Base-by-base conservation (phyloP, 30 jellyfish, hydroid and myxozoan genomes). In the Nemopilema nomurai region DNA sequence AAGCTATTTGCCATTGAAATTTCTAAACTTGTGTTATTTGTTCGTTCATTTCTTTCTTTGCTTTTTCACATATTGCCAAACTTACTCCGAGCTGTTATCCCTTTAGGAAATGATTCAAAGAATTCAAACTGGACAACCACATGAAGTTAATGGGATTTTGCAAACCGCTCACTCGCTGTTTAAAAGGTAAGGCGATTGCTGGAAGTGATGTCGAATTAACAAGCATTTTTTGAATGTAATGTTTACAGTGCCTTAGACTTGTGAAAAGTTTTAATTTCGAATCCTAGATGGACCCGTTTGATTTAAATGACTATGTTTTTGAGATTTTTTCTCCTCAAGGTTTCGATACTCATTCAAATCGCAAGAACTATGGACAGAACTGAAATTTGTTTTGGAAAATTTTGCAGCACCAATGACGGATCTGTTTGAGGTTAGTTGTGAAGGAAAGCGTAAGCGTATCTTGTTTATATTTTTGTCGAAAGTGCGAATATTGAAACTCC, bases 151-250 rank as follows among this genome's bases (percentile, higher is more conserved):
- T 79, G 98, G 98, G 18, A 90, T 93, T 23, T 69, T 93, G 32
- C 98, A 93, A 62, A 93, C 98, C 16, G 98, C 98, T 20, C 98
- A 93, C 68, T 93, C 98, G 0, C 74, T 93, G 24, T 93, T 93
- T 71, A 93, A 93, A 74, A 89, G 97, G 98, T 93, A 53, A 9
- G 80, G 13, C 6, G n/a, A n/a, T n/a, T n/a, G n/a, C n/a, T n/a
- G n/a, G n/a, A n/a, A n/a, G n/a, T n/a, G n/a, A n/a, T n/a, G n/a
- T n/a, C n/a, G n/a, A n/a, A n/a, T n/a, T n/a, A n/a, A n/a, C n/a
- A n/a, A n/a, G n/a, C n/a, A n/a, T n/a, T n/a, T n/a, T n/a, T n/a
- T n/a, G n/a, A n/a, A n/a, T n/a, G n/a, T n/a, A n/a, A n/a, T n/a
- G n/a, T n/a, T n/a, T n/a, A n/a, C n/a, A n/a, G n/a, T n/a, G n/a